These are phyloP conservation scores for Himalopsyche japonica DNA, from an alignment of 2,888 invertebrate genomes.

Conservation along the genomic window DNA sequence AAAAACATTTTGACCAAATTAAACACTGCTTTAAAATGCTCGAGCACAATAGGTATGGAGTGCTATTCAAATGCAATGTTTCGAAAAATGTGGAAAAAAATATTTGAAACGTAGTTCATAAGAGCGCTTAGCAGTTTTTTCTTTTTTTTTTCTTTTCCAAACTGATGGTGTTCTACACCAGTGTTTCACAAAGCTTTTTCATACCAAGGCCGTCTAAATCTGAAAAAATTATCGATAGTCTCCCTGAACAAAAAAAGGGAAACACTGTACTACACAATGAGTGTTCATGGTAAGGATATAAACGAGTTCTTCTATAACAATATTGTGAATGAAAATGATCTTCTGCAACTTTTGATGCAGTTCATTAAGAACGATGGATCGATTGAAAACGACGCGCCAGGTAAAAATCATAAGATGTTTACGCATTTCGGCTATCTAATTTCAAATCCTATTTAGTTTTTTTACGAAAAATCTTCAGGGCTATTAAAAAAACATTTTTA, in stretches of 20 bases:
- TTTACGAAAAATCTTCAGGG: too few species aligned
- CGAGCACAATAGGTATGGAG: constrained; percentile 55
- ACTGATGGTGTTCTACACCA: constrained; percentile 50
- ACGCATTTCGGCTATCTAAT: too few species aligned
- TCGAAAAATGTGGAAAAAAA: constrained; percentile 44
- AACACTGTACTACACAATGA: constrained; percentile 50
- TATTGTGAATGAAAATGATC: constrained; percentile 57
- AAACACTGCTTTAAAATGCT: constrained; percentile 57
- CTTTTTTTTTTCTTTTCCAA: constrained; percentile 55
- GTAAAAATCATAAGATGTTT: background rate
- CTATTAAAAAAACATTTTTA: too few species aligned
- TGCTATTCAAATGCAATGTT: constrained; percentile 50
- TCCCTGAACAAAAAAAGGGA: too few species aligned
- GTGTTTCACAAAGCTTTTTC: too few species aligned
- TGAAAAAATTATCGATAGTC: too few species aligned
- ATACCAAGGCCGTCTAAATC: too few species aligned
- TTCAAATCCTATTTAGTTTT: too few species aligned
- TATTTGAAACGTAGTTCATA: constrained; percentile 40
- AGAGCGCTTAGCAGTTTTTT: constrained; percentile 49
- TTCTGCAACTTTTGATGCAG: constrained; percentile 60
- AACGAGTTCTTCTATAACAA: constrained; percentile 56
- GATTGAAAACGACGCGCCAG: constrained; percentile 12
- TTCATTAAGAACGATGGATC: constrained; percentile 53
- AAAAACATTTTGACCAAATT: constrained; percentile 48
- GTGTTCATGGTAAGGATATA: constrained; percentile 42